phyloP scores from a whole-genome alignment of 2,888 invertebrate genomes.

The Herminia tarsipennalis region DNA sequence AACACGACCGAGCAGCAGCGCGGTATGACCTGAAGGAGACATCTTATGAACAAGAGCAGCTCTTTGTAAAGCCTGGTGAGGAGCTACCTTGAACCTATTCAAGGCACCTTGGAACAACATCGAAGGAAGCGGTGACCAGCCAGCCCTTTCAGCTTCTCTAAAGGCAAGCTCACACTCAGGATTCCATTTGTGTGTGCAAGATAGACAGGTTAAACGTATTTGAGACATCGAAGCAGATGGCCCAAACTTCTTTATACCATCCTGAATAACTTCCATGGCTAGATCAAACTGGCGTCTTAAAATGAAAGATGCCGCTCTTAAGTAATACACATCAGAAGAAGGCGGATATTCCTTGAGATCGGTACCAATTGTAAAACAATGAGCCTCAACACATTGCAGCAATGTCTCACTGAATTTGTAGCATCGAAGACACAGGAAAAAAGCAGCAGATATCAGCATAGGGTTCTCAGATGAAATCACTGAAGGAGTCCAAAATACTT shows the following conservation, averaged over 20 bases:
- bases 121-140: constrained; percentile 56
- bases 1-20: constrained; percentile 66
- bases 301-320: constrained; percentile 65
- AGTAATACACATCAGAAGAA: constrained; percentile 61
- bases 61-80: constrained; percentile 64
- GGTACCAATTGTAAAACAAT: constrained; percentile 62
- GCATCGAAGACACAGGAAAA: constrained; percentile 75
- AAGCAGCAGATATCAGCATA: constrained; percentile 71
- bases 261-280: constrained; percentile 56
- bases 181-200: constrained; percentile 64
- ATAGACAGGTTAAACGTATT: constrained; percentile 65
- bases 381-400: constrained; percentile 61
- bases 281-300: constrained; percentile 53
- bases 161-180: constrained; percentile 62
- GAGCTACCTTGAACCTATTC: constrained; percentile 53
- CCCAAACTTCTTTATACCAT: constrained; percentile 62
- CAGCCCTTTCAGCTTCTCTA: constrained; percentile 61
- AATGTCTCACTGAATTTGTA: constrained; percentile 65
- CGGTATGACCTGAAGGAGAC: constrained; percentile 67
- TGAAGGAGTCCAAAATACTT: constrained; percentile 69
- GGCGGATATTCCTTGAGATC: constrained; percentile 33
- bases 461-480: constrained; percentile 59
- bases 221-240: constrained; percentile 68
- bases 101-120: constrained; percentile 66
- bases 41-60: constrained; percentile 72